A percentile compares a stretch with the other conserved stretches of the same genome.
Evolutionary conservation across 2,113 vertebrate species (phyloP).

Genomic region (Hiodon alosoides): DNA sequence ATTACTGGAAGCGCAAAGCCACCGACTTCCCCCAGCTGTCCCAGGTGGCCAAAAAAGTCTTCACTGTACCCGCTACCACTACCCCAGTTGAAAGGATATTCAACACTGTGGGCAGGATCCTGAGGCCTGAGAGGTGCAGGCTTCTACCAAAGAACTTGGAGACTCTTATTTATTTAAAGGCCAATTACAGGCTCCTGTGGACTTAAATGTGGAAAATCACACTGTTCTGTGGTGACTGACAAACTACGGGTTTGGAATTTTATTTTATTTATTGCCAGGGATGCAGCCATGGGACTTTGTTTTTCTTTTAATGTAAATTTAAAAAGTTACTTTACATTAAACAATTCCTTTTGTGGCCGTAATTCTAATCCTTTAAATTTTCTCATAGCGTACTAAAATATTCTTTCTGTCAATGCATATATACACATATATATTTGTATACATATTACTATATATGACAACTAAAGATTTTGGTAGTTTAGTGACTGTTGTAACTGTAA

Average conservation of each 20-base stretch:
- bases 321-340: neutral
- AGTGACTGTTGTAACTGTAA: slow-evolving; percentile 20
- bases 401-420: slow-evolving; percentile 22
- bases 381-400: slow-evolving; percentile 30
- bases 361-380: slow-evolving; percentile 18
- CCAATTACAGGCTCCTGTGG: slow-evolving; percentile 65
- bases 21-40: slow-evolving; percentile 68
- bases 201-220: slow-evolving; percentile 35
- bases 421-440: slow-evolving; percentile 36
- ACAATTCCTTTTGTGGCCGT: slow-evolving; percentile 27
- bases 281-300: neutral
- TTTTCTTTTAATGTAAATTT: neutral
- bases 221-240: neutral
- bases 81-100: slow-evolving; percentile 63
- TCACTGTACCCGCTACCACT: slow-evolving; percentile 63
- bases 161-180: slow-evolving; percentile 68
- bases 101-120: slow-evolving; percentile 43
- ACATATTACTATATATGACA: slow-evolving; percentile 17
- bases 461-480: slow-evolving; percentile 20
- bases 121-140: slow-evolving; percentile 40
- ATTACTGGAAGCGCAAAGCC: slow-evolving; percentile 68
- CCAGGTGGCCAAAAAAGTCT: slow-evolving; percentile 65
- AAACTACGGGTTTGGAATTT: too few relatives aligned
- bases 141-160: slow-evolving; percentile 65
- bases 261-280: too few relatives aligned